A percentile compares a stretch with the other conserved stretches of the same genome.
Evolutionary conservation across 2,797 vertebrate genomes (phyloP).

Genomic region (Fratercula arctica): DNA sequence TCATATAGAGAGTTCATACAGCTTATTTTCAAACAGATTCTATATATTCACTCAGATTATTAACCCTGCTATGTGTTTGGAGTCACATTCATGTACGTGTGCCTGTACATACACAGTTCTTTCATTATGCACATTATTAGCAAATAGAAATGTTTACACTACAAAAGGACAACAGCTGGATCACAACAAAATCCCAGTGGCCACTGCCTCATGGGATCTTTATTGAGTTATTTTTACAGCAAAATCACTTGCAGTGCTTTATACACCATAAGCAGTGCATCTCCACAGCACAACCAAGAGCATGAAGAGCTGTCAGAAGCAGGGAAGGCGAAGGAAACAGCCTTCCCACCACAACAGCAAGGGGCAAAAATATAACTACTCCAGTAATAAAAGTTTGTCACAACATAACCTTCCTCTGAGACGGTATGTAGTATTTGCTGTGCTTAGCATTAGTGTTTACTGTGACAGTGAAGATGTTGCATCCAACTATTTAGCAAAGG

Average conservation of each 20-base stretch:
- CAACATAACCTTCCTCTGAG: neutral
- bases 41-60: neutral
- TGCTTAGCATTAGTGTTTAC: neutral
- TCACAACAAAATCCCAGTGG: neutral
- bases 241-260: neutral
- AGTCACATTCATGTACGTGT: neutral
- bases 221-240: neutral
- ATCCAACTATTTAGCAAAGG: neutral
- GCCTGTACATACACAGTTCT: neutral
- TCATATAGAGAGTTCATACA: neutral
- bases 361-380: neutral
- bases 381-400: neutral
- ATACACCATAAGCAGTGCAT: neutral
- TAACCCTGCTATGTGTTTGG: neutral
- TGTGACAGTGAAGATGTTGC: neutral
- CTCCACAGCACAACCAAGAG: neutral
- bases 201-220: neutral
- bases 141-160: neutral
- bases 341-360: neutral
- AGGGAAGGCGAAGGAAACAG: neutral
- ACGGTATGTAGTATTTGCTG: neutral
- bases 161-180: neutral
- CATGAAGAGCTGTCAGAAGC: neutral
- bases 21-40: neutral
- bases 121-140: neutral